Conservation (phyloP, 2,888 invertebrate genomes). For the Philaethria dido region DNA sequence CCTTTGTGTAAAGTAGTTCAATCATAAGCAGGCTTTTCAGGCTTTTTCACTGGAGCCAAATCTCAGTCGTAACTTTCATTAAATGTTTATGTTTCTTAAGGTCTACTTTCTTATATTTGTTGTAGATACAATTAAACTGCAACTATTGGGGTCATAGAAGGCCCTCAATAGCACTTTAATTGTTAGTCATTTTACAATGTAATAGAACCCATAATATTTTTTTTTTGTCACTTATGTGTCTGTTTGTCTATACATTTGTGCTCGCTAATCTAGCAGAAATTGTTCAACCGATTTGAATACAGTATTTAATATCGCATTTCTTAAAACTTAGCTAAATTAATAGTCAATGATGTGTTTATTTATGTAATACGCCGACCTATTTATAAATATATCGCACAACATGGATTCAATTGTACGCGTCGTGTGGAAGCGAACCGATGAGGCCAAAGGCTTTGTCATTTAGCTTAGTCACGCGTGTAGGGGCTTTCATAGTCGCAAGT, state of each 20-base stretch:
- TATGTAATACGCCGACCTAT: constrained; percentile 9
- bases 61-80: neutral
- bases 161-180: too few relatives aligned
- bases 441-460: constrained; percentile 33
- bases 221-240: too few relatives aligned
- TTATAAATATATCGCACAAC: constrained; percentile 22
- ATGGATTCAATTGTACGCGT: constrained; percentile 18
- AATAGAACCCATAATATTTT: too few relatives aligned
- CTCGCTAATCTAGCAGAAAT: too few relatives aligned
- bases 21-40: neutral
- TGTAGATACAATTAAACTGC: neutral
- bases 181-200: too few relatives aligned
- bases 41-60: neutral
- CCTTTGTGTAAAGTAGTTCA: neutral
- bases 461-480: constrained; percentile 30
- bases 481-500: constrained; percentile 12
- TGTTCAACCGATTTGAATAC: too few relatives aligned
- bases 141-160: too few relatives aligned
- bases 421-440: constrained; percentile 21
- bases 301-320: neutral
- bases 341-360: neutral
- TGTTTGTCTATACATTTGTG: too few relatives aligned
- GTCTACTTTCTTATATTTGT: neutral
- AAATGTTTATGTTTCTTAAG: neutral
- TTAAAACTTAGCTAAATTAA: neutral